These are phyloP conservation scores for Mesopsocus fuscifrons DNA, from an alignment of 2,888 invertebrate species.

Conservation along the genomic window DNA sequence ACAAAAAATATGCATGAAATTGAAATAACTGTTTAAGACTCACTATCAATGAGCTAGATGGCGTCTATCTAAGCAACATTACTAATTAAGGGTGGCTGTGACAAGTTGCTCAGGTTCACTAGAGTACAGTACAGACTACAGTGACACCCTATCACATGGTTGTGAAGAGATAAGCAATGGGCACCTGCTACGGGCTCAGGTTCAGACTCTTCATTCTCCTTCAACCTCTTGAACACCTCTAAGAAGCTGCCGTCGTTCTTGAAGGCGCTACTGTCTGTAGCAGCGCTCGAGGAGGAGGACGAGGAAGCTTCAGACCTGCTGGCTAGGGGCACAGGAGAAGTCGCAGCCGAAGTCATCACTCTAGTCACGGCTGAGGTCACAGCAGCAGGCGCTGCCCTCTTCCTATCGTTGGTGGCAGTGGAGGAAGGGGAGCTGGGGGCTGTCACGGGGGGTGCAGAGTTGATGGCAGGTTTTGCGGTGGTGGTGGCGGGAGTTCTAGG, in stretches of 20 bases:
- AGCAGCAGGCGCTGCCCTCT: background rate
- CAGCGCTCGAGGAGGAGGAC: slow-evolving; percentile 30
- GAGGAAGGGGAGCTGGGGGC: too few relatives aligned
- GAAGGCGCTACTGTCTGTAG: too few relatives aligned
- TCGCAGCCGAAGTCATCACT: background rate
- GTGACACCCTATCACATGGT: too few relatives aligned
- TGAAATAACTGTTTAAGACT: too few relatives aligned
- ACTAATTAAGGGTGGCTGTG: background rate
- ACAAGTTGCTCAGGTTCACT: background rate
- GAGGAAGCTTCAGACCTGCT: slow-evolving; percentile 14
- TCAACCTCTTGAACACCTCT: slow-evolving; percentile 83
- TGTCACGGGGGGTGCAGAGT: too few relatives aligned
- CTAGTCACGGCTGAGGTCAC: background rate
- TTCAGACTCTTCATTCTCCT: slow-evolving; percentile 30
- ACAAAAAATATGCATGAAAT: slow-evolving; percentile 2
- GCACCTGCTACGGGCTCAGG: background rate
- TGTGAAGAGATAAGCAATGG: too few relatives aligned
- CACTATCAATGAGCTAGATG: too few relatives aligned
- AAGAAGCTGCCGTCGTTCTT: slow-evolving; percentile 82
- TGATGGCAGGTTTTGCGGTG: too few relatives aligned
- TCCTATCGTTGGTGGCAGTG: background rate
- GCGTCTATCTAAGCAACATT: too few relatives aligned
- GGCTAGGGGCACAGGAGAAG: background rate
- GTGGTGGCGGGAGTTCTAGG: too few relatives aligned
- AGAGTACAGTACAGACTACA: too few relatives aligned